Evolutionary conservation across 1,140 invertebrate species (phyloP).

Genomic region (Spodoptera frugiperda): DNA sequence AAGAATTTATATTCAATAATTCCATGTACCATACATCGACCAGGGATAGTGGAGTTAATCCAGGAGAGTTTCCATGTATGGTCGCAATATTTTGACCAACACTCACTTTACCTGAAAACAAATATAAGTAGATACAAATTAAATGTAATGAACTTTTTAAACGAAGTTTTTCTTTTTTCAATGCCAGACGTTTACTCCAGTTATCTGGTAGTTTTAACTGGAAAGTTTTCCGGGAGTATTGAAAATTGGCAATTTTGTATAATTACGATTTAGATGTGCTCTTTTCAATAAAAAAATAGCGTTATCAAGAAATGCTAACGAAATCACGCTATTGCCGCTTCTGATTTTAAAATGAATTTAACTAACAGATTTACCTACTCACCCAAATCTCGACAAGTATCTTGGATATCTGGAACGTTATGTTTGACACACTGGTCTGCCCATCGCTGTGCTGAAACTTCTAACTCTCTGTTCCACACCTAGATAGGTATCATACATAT

Average conservation of each 20-base stretch:
- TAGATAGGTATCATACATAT: conserved; percentile 44
- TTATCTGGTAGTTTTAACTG: too few species aligned
- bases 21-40: conserved; percentile 80
- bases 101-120: conserved; percentile 52
- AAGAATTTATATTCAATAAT: conserved; percentile 67
- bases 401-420: conserved; percentile 55
- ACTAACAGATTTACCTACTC: conserved; percentile 25
- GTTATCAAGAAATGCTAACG: too few species aligned
- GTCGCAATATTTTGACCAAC: conserved; percentile 77
- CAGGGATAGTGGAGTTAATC: conserved; percentile 62
- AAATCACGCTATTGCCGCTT: too few species aligned
- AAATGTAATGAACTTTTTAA: too few species aligned
- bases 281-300: too few species aligned
- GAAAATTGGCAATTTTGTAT: too few species aligned
- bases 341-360: too few species aligned
- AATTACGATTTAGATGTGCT: too few species aligned
- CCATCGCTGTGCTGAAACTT: conserved; percentile 72
- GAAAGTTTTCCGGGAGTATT: too few species aligned
- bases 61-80: conserved; percentile 71
- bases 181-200: too few species aligned
- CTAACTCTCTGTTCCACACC: conserved; percentile 72
- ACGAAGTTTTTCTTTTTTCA: too few species aligned
- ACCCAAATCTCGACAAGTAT: conserved; percentile 70
- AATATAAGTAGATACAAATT: not conserved
- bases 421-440: conserved; percentile 70